These are phyloP conservation scores for Aradophagus sp. DNA, from an alignment of 1,140 invertebrate species.

Conservation along the genomic window DNA sequence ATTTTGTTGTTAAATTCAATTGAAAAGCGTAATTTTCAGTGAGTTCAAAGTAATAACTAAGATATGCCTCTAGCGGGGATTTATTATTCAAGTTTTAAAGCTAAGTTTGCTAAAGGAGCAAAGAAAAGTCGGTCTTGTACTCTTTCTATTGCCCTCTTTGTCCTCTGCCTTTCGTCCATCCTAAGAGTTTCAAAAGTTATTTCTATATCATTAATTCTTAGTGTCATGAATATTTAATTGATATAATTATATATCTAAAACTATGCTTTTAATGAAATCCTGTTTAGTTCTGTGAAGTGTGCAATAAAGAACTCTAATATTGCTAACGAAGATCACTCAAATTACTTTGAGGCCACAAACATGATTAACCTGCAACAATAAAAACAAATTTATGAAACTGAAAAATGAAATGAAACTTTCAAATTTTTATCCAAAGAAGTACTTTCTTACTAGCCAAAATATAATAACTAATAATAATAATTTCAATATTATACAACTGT, in stretches of 20 bases:
- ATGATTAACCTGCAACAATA: slow-evolving; percentile 77
- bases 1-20: slow-evolving; percentile 14
- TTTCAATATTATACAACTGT: too few species aligned
- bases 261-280: slow-evolving; percentile 44
- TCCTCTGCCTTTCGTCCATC: slow-evolving; percentile 1
- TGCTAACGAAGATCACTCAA: slow-evolving; percentile 13
- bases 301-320: slow-evolving; percentile 48
- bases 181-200: slow-evolving; percentile 34
- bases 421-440: too few species aligned
- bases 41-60: slow-evolving; percentile 42
- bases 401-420: too few species aligned
- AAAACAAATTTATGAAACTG: slow-evolving; percentile 22
- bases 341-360: slow-evolving; percentile 79
- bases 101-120: slow-evolving; percentile 42
- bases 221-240: slow-evolving; percentile 47
- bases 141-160: background rate
- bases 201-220: slow-evolving; percentile 37
- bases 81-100: slow-evolving; percentile 43
- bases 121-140: too few species aligned
- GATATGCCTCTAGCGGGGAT: slow-evolving; percentile 51
- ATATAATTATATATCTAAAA: slow-evolving; percentile 44
- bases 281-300: slow-evolving; percentile 42
- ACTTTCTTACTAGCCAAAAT: too few species aligned
- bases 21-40: slow-evolving; percentile 8
- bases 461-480: too few species aligned